Percentiles rank a stretch among this genome's conserved stretches.
These are phyloP conservation scores for Bolinopsis microptera DNA, from an alignment of 37 sponge, comb jelly and placozoan species.

Conservation along the genomic window DNA sequence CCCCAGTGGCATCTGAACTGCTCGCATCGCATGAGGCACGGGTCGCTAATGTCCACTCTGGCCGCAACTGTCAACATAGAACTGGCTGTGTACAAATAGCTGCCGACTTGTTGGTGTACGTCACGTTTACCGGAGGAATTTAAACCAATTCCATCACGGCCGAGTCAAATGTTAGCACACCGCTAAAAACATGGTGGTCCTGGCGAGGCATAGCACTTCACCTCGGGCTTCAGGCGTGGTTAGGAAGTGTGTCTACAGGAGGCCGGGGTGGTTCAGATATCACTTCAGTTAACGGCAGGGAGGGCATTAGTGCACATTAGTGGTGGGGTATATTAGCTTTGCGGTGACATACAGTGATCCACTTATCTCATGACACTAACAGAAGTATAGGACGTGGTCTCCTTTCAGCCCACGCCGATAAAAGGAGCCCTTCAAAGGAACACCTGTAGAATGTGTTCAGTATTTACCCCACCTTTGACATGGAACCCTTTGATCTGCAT, in stretches of 20 bases:
- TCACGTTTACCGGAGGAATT: neutral
- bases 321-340: neutral
- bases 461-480: neutral
- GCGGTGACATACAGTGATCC: no score
- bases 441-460: no score
- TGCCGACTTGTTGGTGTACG: neutral
- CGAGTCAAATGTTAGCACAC: neutral
- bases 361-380: neutral
- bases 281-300: neutral
- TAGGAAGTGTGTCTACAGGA: neutral
- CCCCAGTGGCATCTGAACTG: neutral
- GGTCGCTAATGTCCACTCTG: neutral
- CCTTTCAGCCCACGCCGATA: neutral
- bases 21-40: neutral
- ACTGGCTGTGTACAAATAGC: neutral
- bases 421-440: neutral
- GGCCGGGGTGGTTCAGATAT: neutral
- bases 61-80: neutral
- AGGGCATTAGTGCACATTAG: neutral
- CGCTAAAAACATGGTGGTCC: neutral
- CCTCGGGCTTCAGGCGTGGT: neutral
- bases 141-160: neutral
- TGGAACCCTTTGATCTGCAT: neutral
- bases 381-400: neutral
- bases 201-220: neutral